These are phyloP conservation scores for Helicorthomorpha holstii DNA, from an alignment of 1,140 invertebrate species.

Conservation along the genomic window DNA sequence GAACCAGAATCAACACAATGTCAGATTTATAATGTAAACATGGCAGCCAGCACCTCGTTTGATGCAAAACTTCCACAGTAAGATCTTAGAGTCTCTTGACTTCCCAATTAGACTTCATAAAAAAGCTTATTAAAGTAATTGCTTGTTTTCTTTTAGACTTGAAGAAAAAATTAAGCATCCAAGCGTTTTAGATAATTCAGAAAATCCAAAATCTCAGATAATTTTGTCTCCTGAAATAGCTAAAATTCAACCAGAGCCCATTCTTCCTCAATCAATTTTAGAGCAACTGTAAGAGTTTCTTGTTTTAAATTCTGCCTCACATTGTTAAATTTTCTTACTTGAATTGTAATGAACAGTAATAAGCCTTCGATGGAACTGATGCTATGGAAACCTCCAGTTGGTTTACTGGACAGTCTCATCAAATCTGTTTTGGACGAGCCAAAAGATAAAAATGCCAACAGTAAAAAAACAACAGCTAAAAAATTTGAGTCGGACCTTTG, in stretches of 20 bases:
- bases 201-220: neutral
- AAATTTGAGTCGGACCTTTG: too few species aligned
- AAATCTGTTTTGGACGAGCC: neutral
- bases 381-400: slow-evolving; percentile 7
- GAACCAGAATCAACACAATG: neutral
- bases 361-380: slow-evolving; percentile 7
- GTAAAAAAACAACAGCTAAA: too few species aligned
- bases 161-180: neutral
- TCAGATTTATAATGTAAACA: neutral
- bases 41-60: too few species aligned
- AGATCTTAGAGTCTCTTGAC: too few species aligned
- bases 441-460: too few species aligned
- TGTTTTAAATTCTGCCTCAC: neutral
- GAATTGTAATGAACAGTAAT: neutral
- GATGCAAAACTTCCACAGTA: too few species aligned
- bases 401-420: neutral
- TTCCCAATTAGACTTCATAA: too few species aligned
- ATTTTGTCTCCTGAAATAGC: neutral
- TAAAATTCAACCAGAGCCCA: neutral
- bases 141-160: neutral
- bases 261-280: neutral
- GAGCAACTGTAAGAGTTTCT: neutral
- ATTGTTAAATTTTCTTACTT: neutral
- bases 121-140: too few species aligned
- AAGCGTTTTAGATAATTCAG: neutral